phyloP scores from a whole-genome alignment of 2,113 vertebrate species.

The Castor canadensis region DNA sequence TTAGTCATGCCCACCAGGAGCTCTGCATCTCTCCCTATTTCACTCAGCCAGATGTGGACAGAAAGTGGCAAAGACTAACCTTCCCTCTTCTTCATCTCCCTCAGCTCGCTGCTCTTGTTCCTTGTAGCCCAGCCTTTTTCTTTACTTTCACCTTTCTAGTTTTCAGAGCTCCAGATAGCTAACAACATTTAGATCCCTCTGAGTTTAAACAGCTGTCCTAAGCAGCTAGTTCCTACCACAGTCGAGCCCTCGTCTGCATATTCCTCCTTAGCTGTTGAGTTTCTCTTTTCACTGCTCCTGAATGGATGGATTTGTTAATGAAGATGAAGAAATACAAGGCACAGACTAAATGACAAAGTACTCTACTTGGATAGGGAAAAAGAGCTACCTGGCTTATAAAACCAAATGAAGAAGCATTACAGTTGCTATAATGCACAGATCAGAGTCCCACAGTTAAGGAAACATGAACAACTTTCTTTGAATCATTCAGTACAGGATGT shows the following conservation, averaged over 20 bases:
- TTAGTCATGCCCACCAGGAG: neutral
- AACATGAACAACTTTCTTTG: too few relatives aligned
- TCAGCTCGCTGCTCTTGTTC: neutral
- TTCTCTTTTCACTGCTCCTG: neutral
- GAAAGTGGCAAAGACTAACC: neutral
- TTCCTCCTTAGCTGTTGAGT: neutral
- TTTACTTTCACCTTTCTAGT: neutral
- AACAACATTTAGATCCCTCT: neutral
- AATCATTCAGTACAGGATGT: too few relatives aligned
- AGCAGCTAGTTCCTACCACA: neutral
- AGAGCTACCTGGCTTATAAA: neutral
- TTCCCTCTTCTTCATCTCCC: neutral
- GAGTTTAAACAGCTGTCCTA: constrained; percentile 19
- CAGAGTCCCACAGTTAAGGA: too few relatives aligned
- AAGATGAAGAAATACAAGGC: neutral
- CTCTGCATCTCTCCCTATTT: neutral
- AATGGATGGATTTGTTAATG: neutral
- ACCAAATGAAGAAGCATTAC: neutral
- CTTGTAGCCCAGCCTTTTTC: neutral
- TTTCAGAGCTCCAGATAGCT: neutral
- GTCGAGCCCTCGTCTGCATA: neutral
- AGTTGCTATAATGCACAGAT: too few relatives aligned
- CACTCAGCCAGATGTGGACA: neutral
- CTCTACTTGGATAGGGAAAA: neutral
- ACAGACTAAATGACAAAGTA: neutral